Evolutionary conservation across 92 coral and sea anemone genomes (phyloP), one percentile per base, ranked within the genome.

Genomic region (Porites cylindrica): DNA sequence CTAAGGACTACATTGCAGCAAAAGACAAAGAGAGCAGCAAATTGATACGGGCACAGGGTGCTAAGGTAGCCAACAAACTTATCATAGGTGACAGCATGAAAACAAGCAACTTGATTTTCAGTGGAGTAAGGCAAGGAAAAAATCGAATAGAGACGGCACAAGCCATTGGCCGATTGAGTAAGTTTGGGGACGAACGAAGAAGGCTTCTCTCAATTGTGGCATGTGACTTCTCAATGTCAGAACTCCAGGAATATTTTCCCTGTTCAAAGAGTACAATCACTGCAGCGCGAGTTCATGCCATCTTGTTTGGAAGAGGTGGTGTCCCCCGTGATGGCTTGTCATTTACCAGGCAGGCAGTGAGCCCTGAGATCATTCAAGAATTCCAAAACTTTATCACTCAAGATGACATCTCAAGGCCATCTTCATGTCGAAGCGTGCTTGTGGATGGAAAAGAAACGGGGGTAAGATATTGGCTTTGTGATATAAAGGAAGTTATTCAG

Each of bases 361-460:
- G 85, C 1, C 88, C 79, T 7, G 92, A 91, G 12, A 78, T 88
- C 4, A 17, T 91, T 7, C 47, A 79, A 1, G 95, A 89, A 66
- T 75, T 89, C 14, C 13, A 19, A 9, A 76, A 79, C 13, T 92
- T 91, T 76, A 64, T 91, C 17, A 29, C 79, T 11, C 84, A 32
- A 0, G 90, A 84, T 70, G 85, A 88, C 26, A 88, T 88, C 10
- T 80, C 90, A 0, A 14, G 82, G 38, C 82, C 87, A 50, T 90
- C 90, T 16, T 90, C 90, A 8, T 85, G 93, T 29, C 70, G 90
- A 16, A 85, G 93, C 76, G 93, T 90, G 7, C 52, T 90, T 10
- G 80, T 80, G 58, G 83, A 90, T 75, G 88, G 85, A 1, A 51
- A 72, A 23, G 93, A 90, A 50, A 90, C 90, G 7, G 90, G 77